Base-by-base conservation (phyloP, 2,113 vertebrate genomes). In the Oncorhynchus clarkii region DNA sequence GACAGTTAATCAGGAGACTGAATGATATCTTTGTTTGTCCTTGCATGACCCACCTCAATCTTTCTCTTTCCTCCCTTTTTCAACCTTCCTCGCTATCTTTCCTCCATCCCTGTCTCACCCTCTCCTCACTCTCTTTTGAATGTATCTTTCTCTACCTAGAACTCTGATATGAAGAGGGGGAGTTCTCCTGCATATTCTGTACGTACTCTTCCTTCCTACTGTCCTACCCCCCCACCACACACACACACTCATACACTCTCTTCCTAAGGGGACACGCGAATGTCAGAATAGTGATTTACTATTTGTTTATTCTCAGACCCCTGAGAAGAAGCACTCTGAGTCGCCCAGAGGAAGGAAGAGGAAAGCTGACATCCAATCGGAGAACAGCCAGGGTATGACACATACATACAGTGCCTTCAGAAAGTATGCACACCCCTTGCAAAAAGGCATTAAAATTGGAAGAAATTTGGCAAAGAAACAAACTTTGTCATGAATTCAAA, bases 281-380 rank as follows among this genome's bases (percentile, higher is more conserved):
- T 54, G 77, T 75, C 65, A 29, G 78, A 82, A 73, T 77, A 54
- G 51, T 54, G 51, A 62, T 22, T 62, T 62, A 72, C 69, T 70
- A 26, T 67, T 65, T 29, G 24, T 67, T 27, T 76, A 12, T 84
- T 90, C 87, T 5, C 91, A 99, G 97, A 99, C 98, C 83, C 98
- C 98, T 51, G 97, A 99, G 89, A 99, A 99, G 92, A 99, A 99
- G 90, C 96, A 95, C 88, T 96, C 96, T 0, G 97, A 99, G 74
- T 94, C 96, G 83, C 96, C 96, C 67, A 95, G 97, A 86, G 97
- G 97, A 90, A 95, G 97, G 91, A 99, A 99, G 88, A 95, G 98
- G 88, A 99, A 99, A 94, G 97, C 97, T 68, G 98, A 99, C 87
- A 96, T 92, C 85, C 97, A 97, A 89, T 97, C 95, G 83, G 98